A percentile compares a stretch with the other conserved stretches of the same genome.
Evolutionary conservation across 1,140 invertebrate genomes (phyloP).

Genomic region (Scaptomyza graminum): DNA sequence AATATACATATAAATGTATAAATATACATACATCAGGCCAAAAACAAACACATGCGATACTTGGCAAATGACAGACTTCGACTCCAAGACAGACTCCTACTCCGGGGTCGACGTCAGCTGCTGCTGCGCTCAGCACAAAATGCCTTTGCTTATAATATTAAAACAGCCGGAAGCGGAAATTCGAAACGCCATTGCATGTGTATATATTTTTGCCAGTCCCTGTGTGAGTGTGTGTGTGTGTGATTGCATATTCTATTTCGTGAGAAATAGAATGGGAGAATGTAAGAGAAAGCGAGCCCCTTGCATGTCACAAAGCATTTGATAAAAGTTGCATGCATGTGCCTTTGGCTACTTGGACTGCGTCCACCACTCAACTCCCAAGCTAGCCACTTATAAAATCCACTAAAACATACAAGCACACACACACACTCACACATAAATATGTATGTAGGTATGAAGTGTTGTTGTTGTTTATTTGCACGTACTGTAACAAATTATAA

Average conservation of each 20-base stretch:
- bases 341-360: slow-evolving; percentile 47
- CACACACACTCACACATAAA: slow-evolving; percentile 4
- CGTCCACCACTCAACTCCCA: slow-evolving; percentile 40
- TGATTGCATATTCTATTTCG: slow-evolving; percentile 68
- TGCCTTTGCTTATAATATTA: slow-evolving; percentile 79
- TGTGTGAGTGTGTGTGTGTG: slow-evolving; percentile 21
- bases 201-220: slow-evolving; percentile 15
- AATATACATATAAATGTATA: slow-evolving; percentile 3
- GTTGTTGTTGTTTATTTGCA: slow-evolving; percentile 67
- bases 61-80: slow-evolving; percentile 48
- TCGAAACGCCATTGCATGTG: slow-evolving; percentile 70
- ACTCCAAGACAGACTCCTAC: slow-evolving; percentile 15
- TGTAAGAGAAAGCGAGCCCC: slow-evolving; percentile 4
- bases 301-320: slow-evolving; percentile 76
- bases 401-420: slow-evolving; percentile 2
- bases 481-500: slow-evolving; percentile 72
- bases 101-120: slow-evolving; percentile 27
- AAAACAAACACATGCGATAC: slow-evolving; percentile 25
- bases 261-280: slow-evolving; percentile 16
- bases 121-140: slow-evolving; percentile 69
- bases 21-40: not conserved
- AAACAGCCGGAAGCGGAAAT: slow-evolving; percentile 80
- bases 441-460: no score
- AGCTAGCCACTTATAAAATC: slow-evolving; percentile 6
- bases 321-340: slow-evolving; percentile 71